Base-by-base conservation (phyloP, 2,113 vertebrate species). In the Heliornis fulica region DNA sequence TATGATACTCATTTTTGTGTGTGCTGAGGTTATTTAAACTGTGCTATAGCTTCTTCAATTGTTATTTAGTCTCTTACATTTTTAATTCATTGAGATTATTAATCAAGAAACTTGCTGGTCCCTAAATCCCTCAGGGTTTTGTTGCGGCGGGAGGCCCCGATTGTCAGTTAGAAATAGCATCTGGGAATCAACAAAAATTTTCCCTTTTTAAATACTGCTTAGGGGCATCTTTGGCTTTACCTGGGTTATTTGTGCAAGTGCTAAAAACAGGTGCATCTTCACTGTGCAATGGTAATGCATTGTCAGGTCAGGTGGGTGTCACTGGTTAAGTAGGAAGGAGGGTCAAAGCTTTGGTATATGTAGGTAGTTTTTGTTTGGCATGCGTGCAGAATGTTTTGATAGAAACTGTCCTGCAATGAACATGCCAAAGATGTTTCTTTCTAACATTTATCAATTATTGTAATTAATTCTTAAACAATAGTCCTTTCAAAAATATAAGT, bases 371-470 rank as follows among this genome's bases (percentile, higher is more conserved):
- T 64, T 48, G 7, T n/a, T 60, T 40, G 32, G 21, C 32, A 18
- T 2, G 0, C 9, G 0, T 29, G 4, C 21, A 23, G 36, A 46
- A 15, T 13, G 26, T 45, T 66, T 66, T 45, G 31, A 1, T 45
- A 15, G 29, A 53, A 74, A 61, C 48, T 18, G 32, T 48, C 61
- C 22, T 61, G 38, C 54, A 23, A 46, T 4, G 9, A 34, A 20
- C 31, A 48, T 16, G 3, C 14, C 11, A 23, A 43, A 36, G 34
- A 43, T 21, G 48, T 51, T 51, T 57, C 56, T 40, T 16, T 53
- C 21, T 20, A 31, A 45, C 46, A 40, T 9, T 23, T 41, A 21
- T 11, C 31, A 46, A 46, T 28, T 9, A 56, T 9, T 53, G 10
- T 26, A 31, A 36, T 57, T 45, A 23, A 21, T 60, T 91, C 60